Conservation (phyloP, 1,140 invertebrate species). For the Nixonia krombeini region DNA sequence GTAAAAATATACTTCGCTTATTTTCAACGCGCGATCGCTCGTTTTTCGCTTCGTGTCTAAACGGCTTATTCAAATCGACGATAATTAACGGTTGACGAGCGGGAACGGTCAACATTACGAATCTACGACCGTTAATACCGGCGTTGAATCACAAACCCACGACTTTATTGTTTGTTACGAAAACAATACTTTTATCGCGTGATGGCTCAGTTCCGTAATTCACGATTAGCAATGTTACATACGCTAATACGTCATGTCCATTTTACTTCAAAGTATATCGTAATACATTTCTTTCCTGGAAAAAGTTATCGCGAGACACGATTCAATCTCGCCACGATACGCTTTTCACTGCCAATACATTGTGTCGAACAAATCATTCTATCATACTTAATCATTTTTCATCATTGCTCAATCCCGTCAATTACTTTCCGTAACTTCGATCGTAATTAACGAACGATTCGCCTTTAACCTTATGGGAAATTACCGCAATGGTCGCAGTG, state of each 20-base stretch:
- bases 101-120: neutral
- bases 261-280: slow-evolving; percentile 3
- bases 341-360: slow-evolving; percentile 1
- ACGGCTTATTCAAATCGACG: too few species aligned
- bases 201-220: neutral
- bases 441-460: too few species aligned
- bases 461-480: too few species aligned
- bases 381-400: too few species aligned
- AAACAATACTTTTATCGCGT: slow-evolving; percentile 1
- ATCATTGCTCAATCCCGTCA: too few species aligned
- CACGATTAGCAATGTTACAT: slow-evolving; percentile 1
- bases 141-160: neutral
- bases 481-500: too few species aligned
- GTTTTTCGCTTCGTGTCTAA: too few species aligned
- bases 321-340: slow-evolving; percentile 5
- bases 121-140: neutral
- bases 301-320: neutral
- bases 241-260: neutral
- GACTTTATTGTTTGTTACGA: slow-evolving; percentile 3
- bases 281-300: neutral
- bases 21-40: too few species aligned
- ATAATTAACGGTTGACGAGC: neutral
- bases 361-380: neutral
- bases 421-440: too few species aligned
- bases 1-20: too few species aligned